These are phyloP conservation scores for Clarias magur DNA, from an alignment of 2,113 vertebrate species.

Conservation along the genomic window DNA sequence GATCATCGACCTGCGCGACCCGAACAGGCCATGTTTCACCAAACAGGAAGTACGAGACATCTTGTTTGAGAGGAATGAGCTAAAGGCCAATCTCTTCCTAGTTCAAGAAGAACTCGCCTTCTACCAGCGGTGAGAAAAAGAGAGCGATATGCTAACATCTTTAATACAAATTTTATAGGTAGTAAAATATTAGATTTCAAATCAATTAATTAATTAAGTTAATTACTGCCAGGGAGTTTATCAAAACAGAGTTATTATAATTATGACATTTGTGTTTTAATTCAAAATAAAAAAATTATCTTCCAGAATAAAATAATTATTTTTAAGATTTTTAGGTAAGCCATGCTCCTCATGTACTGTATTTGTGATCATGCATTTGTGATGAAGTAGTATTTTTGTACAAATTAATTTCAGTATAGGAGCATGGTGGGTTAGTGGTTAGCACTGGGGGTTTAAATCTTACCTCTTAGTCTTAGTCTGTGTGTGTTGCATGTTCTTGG, in stretches of 20 bases:
- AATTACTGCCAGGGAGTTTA: background rate
- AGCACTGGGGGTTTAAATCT: too few species aligned
- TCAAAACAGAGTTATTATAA: background rate
- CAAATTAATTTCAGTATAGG: background rate
- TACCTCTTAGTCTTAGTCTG: too few species aligned
- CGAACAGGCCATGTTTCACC: conserved; percentile 80
- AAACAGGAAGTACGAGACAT: conserved; percentile 90
- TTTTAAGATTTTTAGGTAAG: too few species aligned
- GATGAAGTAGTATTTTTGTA: background rate
- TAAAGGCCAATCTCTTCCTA: conserved; percentile 93
- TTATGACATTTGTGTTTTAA: background rate
- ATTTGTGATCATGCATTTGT: background rate
- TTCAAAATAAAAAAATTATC: background rate
- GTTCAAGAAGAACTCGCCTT: conserved; percentile 92
- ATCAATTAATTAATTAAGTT: background rate
- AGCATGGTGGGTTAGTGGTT: too few species aligned
- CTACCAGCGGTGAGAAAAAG: conserved; percentile 83
- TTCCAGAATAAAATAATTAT: too few species aligned
- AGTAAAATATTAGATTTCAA: background rate
- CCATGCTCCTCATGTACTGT: too few species aligned
- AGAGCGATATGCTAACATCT: background rate
- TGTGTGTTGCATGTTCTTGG: too few species aligned
- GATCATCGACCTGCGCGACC: conserved; percentile 65
- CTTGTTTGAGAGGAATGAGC: conserved; percentile 89
- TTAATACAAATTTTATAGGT: background rate